phyloP scores from a whole-genome alignment of 2,888 invertebrate species.

The Polietes domitor region DNA sequence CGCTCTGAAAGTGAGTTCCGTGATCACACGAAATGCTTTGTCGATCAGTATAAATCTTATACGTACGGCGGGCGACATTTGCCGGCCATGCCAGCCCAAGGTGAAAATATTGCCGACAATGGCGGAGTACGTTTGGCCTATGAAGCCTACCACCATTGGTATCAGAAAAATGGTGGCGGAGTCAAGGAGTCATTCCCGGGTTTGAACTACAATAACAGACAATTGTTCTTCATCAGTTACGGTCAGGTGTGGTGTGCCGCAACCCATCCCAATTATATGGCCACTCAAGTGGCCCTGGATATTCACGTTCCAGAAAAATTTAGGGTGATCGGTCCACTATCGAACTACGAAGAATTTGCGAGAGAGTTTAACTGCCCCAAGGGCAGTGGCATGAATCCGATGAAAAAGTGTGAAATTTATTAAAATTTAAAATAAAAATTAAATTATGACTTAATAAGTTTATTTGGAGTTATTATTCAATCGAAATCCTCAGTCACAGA shows the following conservation, averaged over 20 bases:
- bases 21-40: background rate
- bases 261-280: background rate
- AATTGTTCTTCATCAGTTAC: slow-evolving; percentile 76
- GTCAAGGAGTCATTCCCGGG: slow-evolving; percentile 11
- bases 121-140: slow-evolving; percentile 62
- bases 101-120: slow-evolving; percentile 56
- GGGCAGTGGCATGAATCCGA: slow-evolving; percentile 64
- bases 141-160: slow-evolving; percentile 60
- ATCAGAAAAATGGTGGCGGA: background rate
- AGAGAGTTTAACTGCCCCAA: slow-evolving; percentile 62
- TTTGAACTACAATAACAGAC: slow-evolving; percentile 72
- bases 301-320: background rate
- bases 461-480: too few relatives aligned
- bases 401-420: slow-evolving; percentile 55
- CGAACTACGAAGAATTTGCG: slow-evolving; percentile 51
- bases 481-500: too few relatives aligned
- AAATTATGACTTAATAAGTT: too few relatives aligned
- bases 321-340: background rate
- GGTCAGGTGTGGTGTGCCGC: slow-evolving; percentile 76
- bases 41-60: slow-evolving; percentile 34
- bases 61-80: background rate
- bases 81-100: background rate
- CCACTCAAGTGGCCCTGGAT: background rate
- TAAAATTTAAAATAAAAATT: background rate
- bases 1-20: background rate